A percentile compares a stretch with the other conserved stretches of the same genome.
Evolutionary conservation across 37 sponge, comb jelly and placozoan genomes (phyloP).

Genomic region (Diacarnus erythraeanus): DNA sequence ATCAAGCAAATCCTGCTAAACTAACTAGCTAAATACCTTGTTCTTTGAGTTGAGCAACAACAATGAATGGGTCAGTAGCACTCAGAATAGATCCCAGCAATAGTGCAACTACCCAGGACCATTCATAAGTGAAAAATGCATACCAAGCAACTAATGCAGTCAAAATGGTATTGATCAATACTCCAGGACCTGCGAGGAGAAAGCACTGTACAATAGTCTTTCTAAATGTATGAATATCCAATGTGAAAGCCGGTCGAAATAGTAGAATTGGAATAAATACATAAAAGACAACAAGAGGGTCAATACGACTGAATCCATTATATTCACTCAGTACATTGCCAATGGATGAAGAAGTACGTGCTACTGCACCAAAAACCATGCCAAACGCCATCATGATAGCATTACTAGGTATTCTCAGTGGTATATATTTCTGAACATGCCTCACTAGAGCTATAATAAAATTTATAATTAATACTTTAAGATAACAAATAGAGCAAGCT

Average conservation of each 20-base stretch:
- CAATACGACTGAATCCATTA: conserved; percentile 68
- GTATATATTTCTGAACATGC: conserved; percentile 62
- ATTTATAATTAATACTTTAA: no score
- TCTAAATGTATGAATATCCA: conserved; percentile 94
- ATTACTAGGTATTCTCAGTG: conserved; percentile 89
- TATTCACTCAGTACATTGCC: conserved; percentile 52
- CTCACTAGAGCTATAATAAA: conserved; percentile 76
- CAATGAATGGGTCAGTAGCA: conserved; percentile 94
- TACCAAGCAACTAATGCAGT: conserved; percentile 75
- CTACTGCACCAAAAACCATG: conserved; percentile 59
- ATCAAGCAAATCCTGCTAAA: background rate
- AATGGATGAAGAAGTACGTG: conserved; percentile 10
- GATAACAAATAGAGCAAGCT: no score
- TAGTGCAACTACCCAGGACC: conserved; percentile 81
- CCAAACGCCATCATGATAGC: conserved; percentile 81
- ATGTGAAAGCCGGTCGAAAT: conserved; percentile 88
- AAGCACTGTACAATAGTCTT: conserved; percentile 84
- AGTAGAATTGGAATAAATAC: conserved; percentile 89
- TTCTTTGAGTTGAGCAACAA: conserved; percentile 83
- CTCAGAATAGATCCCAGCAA: conserved; percentile 86
- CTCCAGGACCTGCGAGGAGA: conserved; percentile 85
- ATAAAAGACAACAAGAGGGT: conserved; percentile 84
- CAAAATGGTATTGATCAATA: conserved; percentile 56
- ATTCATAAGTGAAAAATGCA: conserved; percentile 86
- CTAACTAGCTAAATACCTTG: no score